A percentile compares a stretch with the other conserved stretches of the same genome.
These are phyloP conservation scores for Piaya cayana DNA, from an alignment of 2,113 vertebrate species.

Conservation along the genomic window DNA sequence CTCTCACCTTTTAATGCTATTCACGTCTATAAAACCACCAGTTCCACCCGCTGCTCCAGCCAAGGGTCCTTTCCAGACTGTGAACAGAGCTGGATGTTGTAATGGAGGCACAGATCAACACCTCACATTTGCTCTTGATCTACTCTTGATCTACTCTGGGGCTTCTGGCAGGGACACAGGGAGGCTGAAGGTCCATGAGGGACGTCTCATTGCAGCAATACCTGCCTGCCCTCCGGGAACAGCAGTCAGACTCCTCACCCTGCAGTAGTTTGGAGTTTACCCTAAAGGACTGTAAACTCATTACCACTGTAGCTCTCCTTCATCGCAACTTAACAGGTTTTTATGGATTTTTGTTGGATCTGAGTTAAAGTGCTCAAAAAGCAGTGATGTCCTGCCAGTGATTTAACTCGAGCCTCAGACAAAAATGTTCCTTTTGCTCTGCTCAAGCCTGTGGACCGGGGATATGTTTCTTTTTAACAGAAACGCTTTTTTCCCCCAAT, in stretches of 20 bases:
- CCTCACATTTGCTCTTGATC: background rate
- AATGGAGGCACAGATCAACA: background rate
- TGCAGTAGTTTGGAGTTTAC: background rate
- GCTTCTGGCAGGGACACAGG: background rate
- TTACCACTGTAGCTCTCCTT: slow-evolving; percentile 3
- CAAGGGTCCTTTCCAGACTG: background rate
- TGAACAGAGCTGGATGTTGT: background rate
- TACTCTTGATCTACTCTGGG: background rate
- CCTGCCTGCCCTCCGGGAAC: background rate
- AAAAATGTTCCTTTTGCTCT: slow-evolving; percentile 55
- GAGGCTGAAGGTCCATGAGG: background rate
- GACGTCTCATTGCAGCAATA: background rate
- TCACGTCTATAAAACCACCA: background rate
- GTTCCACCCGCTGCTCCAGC: background rate
- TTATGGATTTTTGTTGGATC: slow-evolving; percentile 69
- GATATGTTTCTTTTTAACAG: slow-evolving; percentile 12
- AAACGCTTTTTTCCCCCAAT: background rate
- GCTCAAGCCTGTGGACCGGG: background rate
- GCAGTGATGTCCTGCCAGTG: slow-evolving; percentile 69
- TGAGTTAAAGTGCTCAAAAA: slow-evolving; percentile 44
- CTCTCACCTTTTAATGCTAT: background rate
- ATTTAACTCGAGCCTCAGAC: slow-evolving; percentile 38
- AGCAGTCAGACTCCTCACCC: background rate
- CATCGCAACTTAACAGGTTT: slow-evolving; percentile 51
- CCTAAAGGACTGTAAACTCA: background rate